Evolutionary conservation across 2,797 vertebrate species (phyloP).

Genomic region (Acomys russatus): DNA sequence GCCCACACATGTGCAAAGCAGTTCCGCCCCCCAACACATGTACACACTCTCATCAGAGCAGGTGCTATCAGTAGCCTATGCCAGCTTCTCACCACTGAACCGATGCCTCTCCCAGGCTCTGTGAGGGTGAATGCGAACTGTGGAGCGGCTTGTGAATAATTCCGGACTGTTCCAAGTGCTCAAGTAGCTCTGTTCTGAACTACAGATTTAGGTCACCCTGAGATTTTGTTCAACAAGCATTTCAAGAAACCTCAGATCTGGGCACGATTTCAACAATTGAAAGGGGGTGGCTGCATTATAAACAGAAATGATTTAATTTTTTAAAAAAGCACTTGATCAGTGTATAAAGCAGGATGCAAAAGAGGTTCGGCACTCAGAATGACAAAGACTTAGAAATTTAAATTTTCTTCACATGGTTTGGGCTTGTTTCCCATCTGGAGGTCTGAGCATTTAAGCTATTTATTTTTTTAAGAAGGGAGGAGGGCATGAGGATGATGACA

Average conservation of each 20-base stretch:
- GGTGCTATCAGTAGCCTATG: constrained; percentile 83
- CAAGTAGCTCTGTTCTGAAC: constrained; percentile 87
- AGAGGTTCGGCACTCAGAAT: constrained; percentile 43
- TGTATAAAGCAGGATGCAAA: constrained; percentile 59
- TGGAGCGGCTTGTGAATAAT: constrained; percentile 84
- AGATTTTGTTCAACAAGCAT: constrained; percentile 88
- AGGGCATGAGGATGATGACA: constrained; percentile 67
- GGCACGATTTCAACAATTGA: constrained; percentile 85
- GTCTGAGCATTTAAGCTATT: constrained; percentile 45
- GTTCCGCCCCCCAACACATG: not conserved
- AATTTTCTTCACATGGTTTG: constrained; percentile 71
- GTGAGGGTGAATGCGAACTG: constrained; percentile 78
- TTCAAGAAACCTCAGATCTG: constrained; percentile 88
- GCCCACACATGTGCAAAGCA: not conserved
- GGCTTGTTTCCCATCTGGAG: constrained; percentile 70
- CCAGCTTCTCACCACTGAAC: constrained; percentile 82
- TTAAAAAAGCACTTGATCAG: constrained; percentile 69
- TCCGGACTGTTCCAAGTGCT: constrained; percentile 87
- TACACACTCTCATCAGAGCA: constrained; percentile 76
- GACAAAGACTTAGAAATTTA: constrained; percentile 67
- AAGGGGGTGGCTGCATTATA: constrained; percentile 87
- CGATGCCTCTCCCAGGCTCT: constrained; percentile 82
- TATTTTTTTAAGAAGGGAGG: constrained; percentile 70
- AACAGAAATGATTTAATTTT: constrained; percentile 80
- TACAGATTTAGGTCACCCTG: constrained; percentile 88